phyloP scores from a whole-genome alignment of 2,113 vertebrate genomes.

The Cheilinus undulatus region DNA sequence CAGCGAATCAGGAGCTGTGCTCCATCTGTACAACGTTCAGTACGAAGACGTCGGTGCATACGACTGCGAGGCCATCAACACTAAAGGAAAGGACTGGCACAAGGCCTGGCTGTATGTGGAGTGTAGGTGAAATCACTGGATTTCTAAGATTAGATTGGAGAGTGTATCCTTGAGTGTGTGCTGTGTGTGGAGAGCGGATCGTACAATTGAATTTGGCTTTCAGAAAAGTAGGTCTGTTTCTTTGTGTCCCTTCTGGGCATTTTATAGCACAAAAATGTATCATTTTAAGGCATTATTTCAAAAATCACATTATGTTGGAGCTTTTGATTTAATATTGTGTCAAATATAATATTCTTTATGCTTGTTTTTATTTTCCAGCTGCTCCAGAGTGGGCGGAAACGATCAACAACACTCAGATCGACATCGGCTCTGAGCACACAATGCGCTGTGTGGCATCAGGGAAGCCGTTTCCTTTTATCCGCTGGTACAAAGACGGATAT shows the following conservation, averaged over 20 bases:
- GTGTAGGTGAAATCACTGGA: constrained; percentile 79
- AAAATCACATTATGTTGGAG: too few relatives aligned
- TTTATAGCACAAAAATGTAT: neutral
- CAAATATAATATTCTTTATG: neutral
- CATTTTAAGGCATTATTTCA: too few relatives aligned
- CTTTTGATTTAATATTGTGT: neutral
- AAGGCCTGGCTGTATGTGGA: constrained; percentile 93
- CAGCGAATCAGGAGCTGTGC: constrained; percentile 91
- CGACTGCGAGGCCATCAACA: constrained; percentile 96
- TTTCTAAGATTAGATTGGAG: neutral
- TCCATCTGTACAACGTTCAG: constrained; percentile 95
- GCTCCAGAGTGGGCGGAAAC: constrained; percentile 96
- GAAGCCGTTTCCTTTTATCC: constrained; percentile 92
- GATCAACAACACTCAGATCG: constrained; percentile 96
- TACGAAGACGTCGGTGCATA: constrained; percentile 95
- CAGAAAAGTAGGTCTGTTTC: too few relatives aligned
- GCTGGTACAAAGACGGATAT: constrained; percentile 95
- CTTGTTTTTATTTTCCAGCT: constrained; percentile 77
- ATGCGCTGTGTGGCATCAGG: constrained; percentile 94
- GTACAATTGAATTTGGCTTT: too few relatives aligned
- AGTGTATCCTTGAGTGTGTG: neutral
- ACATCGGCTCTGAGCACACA: constrained; percentile 93
- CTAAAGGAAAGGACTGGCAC: constrained; percentile 94
- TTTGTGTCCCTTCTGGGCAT: too few relatives aligned
- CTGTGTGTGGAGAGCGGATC: neutral